phyloP scores from a whole-genome alignment of 1,140 invertebrate genomes.

The Asbolus verrucosus region DNA sequence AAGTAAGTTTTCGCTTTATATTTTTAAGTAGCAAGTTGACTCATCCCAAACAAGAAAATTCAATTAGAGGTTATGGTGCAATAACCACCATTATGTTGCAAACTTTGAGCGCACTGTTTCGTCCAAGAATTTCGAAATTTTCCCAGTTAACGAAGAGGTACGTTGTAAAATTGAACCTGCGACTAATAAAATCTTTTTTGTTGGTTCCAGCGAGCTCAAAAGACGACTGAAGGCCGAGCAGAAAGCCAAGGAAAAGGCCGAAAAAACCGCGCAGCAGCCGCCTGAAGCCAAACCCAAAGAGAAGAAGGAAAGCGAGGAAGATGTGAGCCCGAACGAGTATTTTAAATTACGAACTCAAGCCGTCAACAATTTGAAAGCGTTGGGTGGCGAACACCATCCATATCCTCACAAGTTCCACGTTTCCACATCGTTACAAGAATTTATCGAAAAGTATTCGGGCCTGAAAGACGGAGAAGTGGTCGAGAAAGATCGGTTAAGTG shows the following conservation, averaged over 20 bases:
- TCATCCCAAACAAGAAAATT: slow-evolving; percentile 58
- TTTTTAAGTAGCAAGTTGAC: no score
- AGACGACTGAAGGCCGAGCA: slow-evolving; percentile 90
- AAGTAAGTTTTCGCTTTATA: slow-evolving; percentile 71
- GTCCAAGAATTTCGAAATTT: slow-evolving; percentile 51
- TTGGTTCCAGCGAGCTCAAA: slow-evolving; percentile 88
- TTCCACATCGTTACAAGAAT: slow-evolving; percentile 87
- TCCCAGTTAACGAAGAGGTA: slow-evolving; percentile 61
- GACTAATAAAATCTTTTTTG: slow-evolving; percentile 54
- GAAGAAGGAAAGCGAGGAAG: slow-evolving; percentile 76
- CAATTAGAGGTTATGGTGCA: slow-evolving; percentile 48
- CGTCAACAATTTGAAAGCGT: slow-evolving; percentile 81
- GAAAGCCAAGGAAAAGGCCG: slow-evolving; percentile 93
- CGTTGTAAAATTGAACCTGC: slow-evolving; percentile 38
- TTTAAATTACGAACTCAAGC: slow-evolving; percentile 85
- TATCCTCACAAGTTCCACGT: slow-evolving; percentile 99
- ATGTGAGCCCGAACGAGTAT: slow-evolving; percentile 95
- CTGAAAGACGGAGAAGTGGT: slow-evolving; percentile 81
- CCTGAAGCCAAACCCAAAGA: slow-evolving; percentile 62
- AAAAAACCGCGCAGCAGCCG: slow-evolving; percentile 75
- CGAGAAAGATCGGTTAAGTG: slow-evolving; percentile 77
- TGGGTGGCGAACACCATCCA: slow-evolving; percentile 78
- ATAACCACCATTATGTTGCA: slow-evolving; percentile 62
- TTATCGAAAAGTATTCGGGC: slow-evolving; percentile 87
- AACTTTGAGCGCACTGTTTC: slow-evolving; percentile 48